Base-by-base conservation (phyloP, 2,888 invertebrate species). In the Diachrysia chrysitis region DNA sequence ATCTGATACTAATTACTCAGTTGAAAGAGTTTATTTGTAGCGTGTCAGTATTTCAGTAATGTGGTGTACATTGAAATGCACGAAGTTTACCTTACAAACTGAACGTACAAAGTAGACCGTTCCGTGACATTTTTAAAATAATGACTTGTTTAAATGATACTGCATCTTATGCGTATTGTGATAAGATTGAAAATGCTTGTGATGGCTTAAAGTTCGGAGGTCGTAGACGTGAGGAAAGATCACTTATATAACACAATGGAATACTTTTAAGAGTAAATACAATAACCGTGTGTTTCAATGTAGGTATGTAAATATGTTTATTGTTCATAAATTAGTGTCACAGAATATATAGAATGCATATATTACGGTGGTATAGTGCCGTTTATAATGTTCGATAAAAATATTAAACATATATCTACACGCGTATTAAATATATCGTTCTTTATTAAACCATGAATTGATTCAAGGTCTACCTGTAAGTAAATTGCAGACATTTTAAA, bases 141-240 rank as follows among this genome's bases (percentile, higher is more conserved):
- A 1, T 23, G 0, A 10, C 16, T 17, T 9, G 16, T 21, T 37
- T 21, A 67, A 48, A 58, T 25, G 53, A 78, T 69, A 68, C 37
- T 65, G 23, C 53, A 62, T 65, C 71, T 73, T 68, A 71, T 58
- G 25, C 1, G 7, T 1, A 23, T 55, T 0, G 29, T 0, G 9
- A 19, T 71, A 77, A 63, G 62, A 57, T 60, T 71, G 46, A 7
- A 66, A 81, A 75, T 75, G 54, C 68, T 69, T 54, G 23, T 35
- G 3, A n/a, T 23, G 42, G 51, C 9, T 54, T 72, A 77, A 79
- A 81, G 81, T 73, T 81, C 79, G 73, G 60, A 81, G 81, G 72
- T 79, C 66, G 66, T 51, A 74, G 70, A 72, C 77, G 58, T 81
- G 71, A 66, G 68, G 73, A 81, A 81, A 79, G 32, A 78, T 53